phyloP scores from a whole-genome alignment of 1,140 invertebrate species.

The Bombus difficillimus region DNA sequence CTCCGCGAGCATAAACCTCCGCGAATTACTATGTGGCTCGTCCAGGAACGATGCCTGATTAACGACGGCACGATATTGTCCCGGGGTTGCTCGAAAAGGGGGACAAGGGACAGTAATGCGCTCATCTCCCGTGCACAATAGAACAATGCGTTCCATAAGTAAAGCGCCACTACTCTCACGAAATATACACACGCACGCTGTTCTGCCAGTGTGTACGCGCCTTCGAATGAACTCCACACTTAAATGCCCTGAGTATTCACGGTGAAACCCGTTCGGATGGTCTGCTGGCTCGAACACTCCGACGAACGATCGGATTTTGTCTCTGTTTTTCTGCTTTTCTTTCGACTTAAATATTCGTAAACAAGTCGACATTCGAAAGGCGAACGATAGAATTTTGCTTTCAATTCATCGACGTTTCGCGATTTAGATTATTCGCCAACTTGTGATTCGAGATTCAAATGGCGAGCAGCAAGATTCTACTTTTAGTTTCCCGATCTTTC shows the following conservation, averaged over 20 bases:
- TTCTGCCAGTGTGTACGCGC: conserved; percentile 1
- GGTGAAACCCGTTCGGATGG: background rate
- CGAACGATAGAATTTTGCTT: no score
- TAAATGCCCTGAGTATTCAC: conserved; percentile 34
- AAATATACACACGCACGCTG: conserved; percentile 46
- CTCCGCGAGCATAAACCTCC: conserved; percentile 59
- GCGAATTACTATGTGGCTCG: conserved; percentile 69
- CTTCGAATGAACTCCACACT: conserved; percentile 43
- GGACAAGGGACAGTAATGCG: conserved; percentile 73
- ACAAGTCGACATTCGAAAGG: no score
- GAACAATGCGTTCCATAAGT: conserved; percentile 72
- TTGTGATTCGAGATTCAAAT: no score
- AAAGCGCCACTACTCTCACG: conserved; percentile 69
- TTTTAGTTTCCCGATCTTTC: background rate
- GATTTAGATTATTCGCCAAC: no score
- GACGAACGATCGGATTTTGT: background rate
- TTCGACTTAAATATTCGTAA: no score
- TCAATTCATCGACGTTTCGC: no score
- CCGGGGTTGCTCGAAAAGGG: conserved; percentile 69
- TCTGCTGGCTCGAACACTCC: background rate
- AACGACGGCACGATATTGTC: conserved; percentile 71
- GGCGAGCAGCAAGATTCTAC: background rate
- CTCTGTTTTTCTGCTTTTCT: no score
- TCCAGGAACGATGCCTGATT: conserved; percentile 71
- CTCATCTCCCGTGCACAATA: conserved; percentile 71